Conservation (phyloP, 2,888 invertebrate species). For the Elysia crispata region DNA sequence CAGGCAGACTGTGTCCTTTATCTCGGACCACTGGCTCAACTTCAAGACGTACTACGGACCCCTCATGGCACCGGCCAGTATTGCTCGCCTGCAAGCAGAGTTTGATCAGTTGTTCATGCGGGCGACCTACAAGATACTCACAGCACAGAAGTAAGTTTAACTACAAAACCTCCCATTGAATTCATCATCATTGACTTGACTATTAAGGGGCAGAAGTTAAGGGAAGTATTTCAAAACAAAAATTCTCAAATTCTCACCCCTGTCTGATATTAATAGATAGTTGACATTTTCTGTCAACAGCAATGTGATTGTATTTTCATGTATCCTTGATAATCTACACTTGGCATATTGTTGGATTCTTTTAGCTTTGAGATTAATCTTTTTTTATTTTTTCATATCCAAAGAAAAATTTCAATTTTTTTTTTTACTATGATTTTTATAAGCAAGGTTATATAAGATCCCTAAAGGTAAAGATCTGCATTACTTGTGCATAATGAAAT, state of each 20-base stretch:
- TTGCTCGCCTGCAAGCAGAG: slow-evolving; percentile 83
- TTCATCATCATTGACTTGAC: neutral
- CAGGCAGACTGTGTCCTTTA: slow-evolving; percentile 85
- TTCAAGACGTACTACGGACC: slow-evolving; percentile 75
- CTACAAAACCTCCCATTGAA: neutral
- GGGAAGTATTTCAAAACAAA: neutral
- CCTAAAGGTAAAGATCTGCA: too few species aligned
- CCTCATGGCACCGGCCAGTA: slow-evolving; percentile 72
- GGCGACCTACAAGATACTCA: slow-evolving; percentile 84
- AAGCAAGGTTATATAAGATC: neutral
- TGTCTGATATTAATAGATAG: too few species aligned
- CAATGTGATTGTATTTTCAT: too few species aligned
- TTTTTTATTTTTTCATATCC: too few species aligned
- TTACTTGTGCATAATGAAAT: too few species aligned
- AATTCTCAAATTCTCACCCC: too few species aligned
- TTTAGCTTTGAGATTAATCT: too few species aligned
- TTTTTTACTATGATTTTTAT: too few species aligned
- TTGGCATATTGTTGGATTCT: too few species aligned
- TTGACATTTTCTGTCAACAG: too few species aligned
- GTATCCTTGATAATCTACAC: too few species aligned
- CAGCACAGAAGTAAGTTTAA: slow-evolving; percentile 81
- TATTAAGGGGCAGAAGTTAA: neutral
- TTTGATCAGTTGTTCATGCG: slow-evolving; percentile 86
- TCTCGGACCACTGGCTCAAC: slow-evolving; percentile 84
- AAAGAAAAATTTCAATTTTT: too few species aligned